phyloP scores from a whole-genome alignment of 2,888 invertebrate genomes.

The Campoplex capitator region DNA sequence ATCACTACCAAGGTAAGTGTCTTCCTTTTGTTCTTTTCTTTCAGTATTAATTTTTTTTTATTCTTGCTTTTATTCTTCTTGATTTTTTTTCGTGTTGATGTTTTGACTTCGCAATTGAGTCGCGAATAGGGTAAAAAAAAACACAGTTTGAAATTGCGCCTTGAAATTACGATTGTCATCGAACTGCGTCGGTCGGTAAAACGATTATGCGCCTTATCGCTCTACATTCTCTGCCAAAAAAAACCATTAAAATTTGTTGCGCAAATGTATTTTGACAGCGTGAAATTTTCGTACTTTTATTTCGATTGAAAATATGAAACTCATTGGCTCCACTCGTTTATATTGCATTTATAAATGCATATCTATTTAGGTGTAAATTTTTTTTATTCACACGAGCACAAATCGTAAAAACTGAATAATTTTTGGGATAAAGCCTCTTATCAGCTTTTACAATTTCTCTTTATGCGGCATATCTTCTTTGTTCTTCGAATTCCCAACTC shows the following conservation, averaged over 20 bases:
- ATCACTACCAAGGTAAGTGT: constrained; percentile 79
- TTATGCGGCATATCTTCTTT: neutral
- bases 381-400: neutral
- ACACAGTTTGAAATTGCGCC: constrained; percentile 27
- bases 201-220: constrained; percentile 16
- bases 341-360: too few relatives aligned
- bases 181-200: constrained; percentile 26
- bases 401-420: neutral
- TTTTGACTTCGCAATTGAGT: neutral
- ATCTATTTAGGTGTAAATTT: neutral
- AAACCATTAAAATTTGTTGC: neutral
- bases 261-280: neutral
- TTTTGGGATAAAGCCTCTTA: neutral
- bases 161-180: constrained; percentile 18
- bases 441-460: neutral
- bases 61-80: neutral
- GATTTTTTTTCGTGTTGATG: neutral
- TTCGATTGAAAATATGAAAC: neutral
- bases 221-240: constrained; percentile 3
- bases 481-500: neutral
- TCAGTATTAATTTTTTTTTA: neutral
- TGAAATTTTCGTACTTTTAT: neutral
- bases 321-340: neutral
- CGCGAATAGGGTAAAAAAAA: neutral
- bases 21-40: constrained; percentile 14